Evolutionary conservation across 2,797 vertebrate species (phyloP).

Genomic region (Setipinna tenuifilis): DNA sequence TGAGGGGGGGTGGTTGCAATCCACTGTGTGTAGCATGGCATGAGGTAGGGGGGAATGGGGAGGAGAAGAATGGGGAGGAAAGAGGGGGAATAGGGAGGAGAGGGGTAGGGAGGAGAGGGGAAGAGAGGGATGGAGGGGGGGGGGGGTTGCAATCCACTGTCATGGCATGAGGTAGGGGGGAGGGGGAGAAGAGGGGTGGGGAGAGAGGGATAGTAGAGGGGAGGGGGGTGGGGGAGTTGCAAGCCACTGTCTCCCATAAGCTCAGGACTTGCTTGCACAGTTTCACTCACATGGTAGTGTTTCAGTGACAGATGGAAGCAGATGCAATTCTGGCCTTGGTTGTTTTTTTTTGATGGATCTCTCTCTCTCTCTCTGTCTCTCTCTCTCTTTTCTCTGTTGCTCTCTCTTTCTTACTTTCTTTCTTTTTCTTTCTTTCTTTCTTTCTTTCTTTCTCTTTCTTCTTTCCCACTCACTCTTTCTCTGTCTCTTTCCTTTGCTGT

Average conservation of each 20-base stretch:
- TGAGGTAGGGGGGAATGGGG: conserved; percentile 31
- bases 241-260: not conserved
- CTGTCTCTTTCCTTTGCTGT: too few species aligned
- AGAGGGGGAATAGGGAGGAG: too few species aligned
- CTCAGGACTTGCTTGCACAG: not conserved
- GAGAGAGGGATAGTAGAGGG: not conserved
- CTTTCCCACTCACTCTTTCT: not conserved
- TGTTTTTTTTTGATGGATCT: not conserved
- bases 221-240: not conserved
- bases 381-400: not conserved
- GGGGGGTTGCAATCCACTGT: too few species aligned
- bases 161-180: conserved; percentile 23
- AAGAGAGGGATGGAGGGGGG: not conserved
- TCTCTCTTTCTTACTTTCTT: not conserved
- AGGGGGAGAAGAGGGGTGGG: conserved; percentile 18
- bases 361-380: not conserved
- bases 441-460: not conserved
- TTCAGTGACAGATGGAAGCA: not conserved
- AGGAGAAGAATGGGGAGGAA: conserved; percentile 20
- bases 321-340: not conserved
- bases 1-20: too few species aligned
- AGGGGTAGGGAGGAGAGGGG: conserved; percentile 33
- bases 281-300: not conserved
- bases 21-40: too few species aligned
- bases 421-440: too few species aligned